These are phyloP conservation scores for Argopecten irradians DNA, from an alignment of 1,140 invertebrate species.

Conservation along the genomic window DNA sequence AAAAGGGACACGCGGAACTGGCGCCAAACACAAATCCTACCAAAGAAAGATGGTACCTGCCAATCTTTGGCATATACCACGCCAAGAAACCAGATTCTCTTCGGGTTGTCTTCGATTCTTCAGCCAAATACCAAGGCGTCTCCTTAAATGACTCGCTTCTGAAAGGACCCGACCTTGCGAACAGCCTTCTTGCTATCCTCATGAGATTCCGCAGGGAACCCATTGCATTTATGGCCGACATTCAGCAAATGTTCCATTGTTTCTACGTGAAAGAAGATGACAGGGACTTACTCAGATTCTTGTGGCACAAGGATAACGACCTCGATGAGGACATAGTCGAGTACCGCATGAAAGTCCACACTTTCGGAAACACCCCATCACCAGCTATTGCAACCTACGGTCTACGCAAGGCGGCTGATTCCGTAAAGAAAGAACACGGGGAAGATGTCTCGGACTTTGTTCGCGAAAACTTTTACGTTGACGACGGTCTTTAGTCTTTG, in stretches of 20 bases:
- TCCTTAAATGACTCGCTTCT: constrained; percentile 63
- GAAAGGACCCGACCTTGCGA: constrained; percentile 72
- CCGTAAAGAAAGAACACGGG: constrained; percentile 17
- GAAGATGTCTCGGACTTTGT: constrained; percentile 43
- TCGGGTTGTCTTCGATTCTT: constrained; percentile 46
- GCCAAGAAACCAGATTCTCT: constrained; percentile 43
- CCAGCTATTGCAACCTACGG: constrained; percentile 51
- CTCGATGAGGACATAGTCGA: constrained; percentile 31
- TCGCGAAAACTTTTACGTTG: constrained; percentile 49
- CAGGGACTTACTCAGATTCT: constrained; percentile 52
- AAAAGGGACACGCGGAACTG: not conserved
- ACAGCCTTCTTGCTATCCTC: constrained; percentile 53
- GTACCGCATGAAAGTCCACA: constrained; percentile 57
- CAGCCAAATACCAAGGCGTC: constrained; percentile 19
- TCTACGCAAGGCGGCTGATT: constrained; percentile 33
- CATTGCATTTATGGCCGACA: constrained; percentile 47
- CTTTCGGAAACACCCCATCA: constrained; percentile 52
- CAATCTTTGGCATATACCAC: constrained; percentile 49
- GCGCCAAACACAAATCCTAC: not conserved
- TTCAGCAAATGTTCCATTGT: constrained; percentile 52
- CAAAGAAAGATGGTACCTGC: constrained; percentile 48
- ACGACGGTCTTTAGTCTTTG: constrained; percentile 43
- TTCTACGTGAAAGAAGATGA: constrained; percentile 47
- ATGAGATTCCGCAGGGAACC: constrained; percentile 51
- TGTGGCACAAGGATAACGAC: constrained; percentile 55